Evolutionary conservation across 2,888 invertebrate genomes (phyloP).

Genomic region (Neoaliturus tenellus): DNA sequence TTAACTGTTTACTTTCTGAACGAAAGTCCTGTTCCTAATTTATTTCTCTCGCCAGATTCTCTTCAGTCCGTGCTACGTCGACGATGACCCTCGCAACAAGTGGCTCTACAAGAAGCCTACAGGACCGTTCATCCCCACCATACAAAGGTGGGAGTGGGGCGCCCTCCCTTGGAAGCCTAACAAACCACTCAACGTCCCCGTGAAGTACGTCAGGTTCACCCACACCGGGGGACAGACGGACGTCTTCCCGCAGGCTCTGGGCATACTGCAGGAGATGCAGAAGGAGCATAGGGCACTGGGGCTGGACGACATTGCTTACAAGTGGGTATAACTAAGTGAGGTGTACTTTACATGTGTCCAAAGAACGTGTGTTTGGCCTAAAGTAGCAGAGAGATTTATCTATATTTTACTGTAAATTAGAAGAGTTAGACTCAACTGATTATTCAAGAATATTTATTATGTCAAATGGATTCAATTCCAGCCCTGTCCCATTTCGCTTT

Average conservation of each 20-base stretch:
- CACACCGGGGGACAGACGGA: neutral
- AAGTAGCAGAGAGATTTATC: too few relatives aligned
- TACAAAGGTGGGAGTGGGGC: neutral
- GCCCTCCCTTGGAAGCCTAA: neutral
- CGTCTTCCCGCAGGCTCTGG: neutral
- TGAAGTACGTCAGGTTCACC: neutral
- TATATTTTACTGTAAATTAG: too few relatives aligned
- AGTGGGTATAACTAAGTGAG: too few relatives aligned
- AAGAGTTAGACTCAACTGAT: too few relatives aligned
- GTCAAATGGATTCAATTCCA: too few relatives aligned
- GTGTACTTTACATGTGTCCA: too few relatives aligned
- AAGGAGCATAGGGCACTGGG: neutral
- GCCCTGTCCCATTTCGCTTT: too few relatives aligned
- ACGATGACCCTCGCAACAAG: slow-evolving; percentile 3
- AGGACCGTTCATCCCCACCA: neutral
- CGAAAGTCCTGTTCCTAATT: too few relatives aligned
- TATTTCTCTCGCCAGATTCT: neutral
- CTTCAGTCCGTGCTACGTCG: neutral
- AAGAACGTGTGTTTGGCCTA: too few relatives aligned
- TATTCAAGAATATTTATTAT: too few relatives aligned
- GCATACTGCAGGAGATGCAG: neutral
- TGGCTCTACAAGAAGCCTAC: neutral
- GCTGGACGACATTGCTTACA: slow-evolving; percentile 10
- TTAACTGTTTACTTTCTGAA: too few relatives aligned
- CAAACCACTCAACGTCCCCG: neutral